Evolutionary conservation across 2,113 vertebrate species (phyloP), one percentile per base, ranked within the genome.

Genomic region (Varanus komodoensis): DNA sequence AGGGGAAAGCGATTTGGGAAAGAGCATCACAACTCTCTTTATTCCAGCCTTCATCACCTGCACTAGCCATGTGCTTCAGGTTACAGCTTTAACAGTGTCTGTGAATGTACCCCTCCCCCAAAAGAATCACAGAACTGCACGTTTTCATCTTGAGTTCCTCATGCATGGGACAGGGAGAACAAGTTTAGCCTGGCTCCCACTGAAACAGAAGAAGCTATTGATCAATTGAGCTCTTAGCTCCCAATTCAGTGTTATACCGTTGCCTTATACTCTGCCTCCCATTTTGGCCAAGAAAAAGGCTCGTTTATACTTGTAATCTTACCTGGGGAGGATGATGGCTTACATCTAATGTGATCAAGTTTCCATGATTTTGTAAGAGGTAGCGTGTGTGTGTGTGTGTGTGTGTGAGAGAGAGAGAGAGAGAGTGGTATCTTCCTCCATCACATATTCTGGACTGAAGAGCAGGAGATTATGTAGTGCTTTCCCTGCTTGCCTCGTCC

Each of bases 271-370:
- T 44, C 61, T 52, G 14, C 78, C 94, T 93, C 87, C 90, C 5
- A 89, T 88, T 1, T 91, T 89, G 93, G 91, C 90, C 95, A 96
- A 95, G 94, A 95, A 81, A 75, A 75, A 69, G 29, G 32, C 87
- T 90, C 88, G 50, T 85, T 94, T 83, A 21, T 92, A 67, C 12
- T 29, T 84, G n/a, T 69, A 32, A 29, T 23, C 8, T 87, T 44
- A 5, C 82, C 80, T 84, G 79, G 19, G 50, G 81, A 29, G 17
- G 38, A 29, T 19, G 8, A 32, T 61, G 11, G 69, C 74, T 89
- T 74, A 34, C 61, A 25, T 61, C 34, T 74, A 77, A 50, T 83
- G 81, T 89, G 81, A 75, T 83, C 34, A 73, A 15, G 32, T 67
- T 83, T 75, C 34, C 48, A 27, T 83, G 69, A 50, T 68, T 27